These are phyloP conservation scores for Rutilus rutilus DNA, from an alignment of 2,113 vertebrate species.

Conservation along the genomic window DNA sequence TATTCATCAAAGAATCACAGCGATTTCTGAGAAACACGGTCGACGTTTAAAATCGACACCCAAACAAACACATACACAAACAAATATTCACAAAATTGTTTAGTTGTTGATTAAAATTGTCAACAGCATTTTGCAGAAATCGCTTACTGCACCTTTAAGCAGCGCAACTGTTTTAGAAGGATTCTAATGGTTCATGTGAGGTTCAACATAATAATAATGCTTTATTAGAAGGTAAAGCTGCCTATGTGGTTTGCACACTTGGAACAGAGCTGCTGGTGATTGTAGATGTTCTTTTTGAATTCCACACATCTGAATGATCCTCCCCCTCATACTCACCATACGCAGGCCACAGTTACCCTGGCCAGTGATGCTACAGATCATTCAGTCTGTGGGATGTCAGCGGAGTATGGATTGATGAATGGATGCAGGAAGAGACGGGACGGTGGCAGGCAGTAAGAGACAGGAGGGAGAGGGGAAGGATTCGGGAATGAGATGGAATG, in stretches of 20 bases:
- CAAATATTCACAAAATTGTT: no score
- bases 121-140: no score
- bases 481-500: slow-evolving; percentile 57
- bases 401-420: slow-evolving; percentile 25
- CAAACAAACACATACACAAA: no score
- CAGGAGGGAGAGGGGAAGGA: slow-evolving; percentile 53
- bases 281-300: background rate
- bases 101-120: no score
- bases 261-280: background rate
- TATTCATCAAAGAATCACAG: no score
- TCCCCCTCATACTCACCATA: slow-evolving; percentile 42
- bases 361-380: slow-evolving; percentile 37
- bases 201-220: background rate
- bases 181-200: no score
- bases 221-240: background rate
- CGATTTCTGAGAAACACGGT: no score
- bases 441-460: slow-evolving; percentile 55
- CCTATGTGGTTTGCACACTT: background rate
- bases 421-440: slow-evolving; percentile 51
- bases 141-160: no score
- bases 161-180: no score
- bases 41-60: no score
- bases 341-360: slow-evolving; percentile 26
- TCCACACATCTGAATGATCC: background rate
- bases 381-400: slow-evolving; percentile 44